Base-by-base conservation (phyloP, 53 echinoderm and acorn worm genomes). In the Patiria pectinifera region DNA sequence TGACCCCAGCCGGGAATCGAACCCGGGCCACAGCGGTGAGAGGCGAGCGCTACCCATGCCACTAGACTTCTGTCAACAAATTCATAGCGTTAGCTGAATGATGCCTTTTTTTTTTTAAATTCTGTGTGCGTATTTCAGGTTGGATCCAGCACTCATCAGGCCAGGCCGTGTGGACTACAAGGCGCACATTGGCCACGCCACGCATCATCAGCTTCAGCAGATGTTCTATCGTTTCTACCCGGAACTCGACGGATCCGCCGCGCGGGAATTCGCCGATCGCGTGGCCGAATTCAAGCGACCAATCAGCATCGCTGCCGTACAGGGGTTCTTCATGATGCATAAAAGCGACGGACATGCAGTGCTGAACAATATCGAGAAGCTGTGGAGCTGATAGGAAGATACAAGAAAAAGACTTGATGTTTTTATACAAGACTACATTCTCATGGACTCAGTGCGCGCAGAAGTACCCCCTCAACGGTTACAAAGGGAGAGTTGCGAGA, bases 271-370 rank as follows among this genome's bases (percentile, higher is more conserved):
- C 92, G 98, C 96, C 48, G 23, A 71, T 45, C 85, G 91, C 76
- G 98, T 94, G 7, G 82, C 76, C 21, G 87, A 92, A 24, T 82
- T 26, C 66, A 85, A 96, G 24, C 89, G 69, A 62, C 95, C 95
- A 0, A 93, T 98, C 70, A 98, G 98, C 69, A 71, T 98, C 23
- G 98, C 98, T 0, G 92, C 96, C 11, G 95, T 98, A 4, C 98
- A 98, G 66, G 98, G 98, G 46, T 98, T 95, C 91, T 98, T 98
- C 48, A 98, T 98, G 98, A 81, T 96, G 4, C 93, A 98, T 83
- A 98, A 98, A 85, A 94, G 88, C 23, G 89, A 98, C 92, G 98
- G 98, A 62, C 88, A 91, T 13, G 91, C 91, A 13, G 98, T 98
- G 2, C 85, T 98, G 48, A 71, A 98, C 2, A 93, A 96, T 86